These are phyloP conservation scores for Loxodonta africana DNA, from an alignment of 2,113 vertebrate species.

Conservation along the genomic window DNA sequence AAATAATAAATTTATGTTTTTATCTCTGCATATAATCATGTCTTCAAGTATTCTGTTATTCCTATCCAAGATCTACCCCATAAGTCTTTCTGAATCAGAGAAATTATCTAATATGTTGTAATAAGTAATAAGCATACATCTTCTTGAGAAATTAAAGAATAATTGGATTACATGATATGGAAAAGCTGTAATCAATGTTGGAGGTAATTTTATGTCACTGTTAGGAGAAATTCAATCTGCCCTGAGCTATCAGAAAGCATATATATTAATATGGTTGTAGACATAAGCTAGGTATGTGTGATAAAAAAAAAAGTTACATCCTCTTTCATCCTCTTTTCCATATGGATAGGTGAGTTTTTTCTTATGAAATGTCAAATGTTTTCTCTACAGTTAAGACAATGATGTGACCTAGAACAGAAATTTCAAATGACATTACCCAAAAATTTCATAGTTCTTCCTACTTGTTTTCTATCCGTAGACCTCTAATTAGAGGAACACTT, in stretches of 20 bases:
- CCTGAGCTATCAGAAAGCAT: neutral
- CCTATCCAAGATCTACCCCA: neutral
- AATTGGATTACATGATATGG: neutral
- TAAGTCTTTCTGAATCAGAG: neutral
- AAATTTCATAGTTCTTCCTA: neutral
- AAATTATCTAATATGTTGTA: neutral
- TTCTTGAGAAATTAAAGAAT: slow-evolving; percentile 47
- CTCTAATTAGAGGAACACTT: neutral
- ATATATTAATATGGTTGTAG: slow-evolving; percentile 7
- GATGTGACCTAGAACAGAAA: neutral
- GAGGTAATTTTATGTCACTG: neutral
- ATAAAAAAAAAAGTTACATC: neutral
- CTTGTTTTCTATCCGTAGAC: neutral
- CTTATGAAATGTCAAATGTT: neutral
- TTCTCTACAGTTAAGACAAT: slow-evolving; percentile 28
- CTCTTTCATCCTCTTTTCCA: neutral
- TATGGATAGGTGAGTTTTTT: neutral
- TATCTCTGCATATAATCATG: slow-evolving; percentile 26
- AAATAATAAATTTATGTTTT: slow-evolving; percentile 17
- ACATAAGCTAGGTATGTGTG: neutral
- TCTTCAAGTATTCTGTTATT: neutral
- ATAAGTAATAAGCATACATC: neutral
- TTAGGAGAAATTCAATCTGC: slow-evolving; percentile 6
- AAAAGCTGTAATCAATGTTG: neutral
- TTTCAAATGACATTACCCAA: neutral